Percentiles rank a stretch among this genome's conserved stretches.
These are phyloP conservation scores for Littorina saxatilis DNA, from an alignment of 1,140 invertebrate species.

Conservation along the genomic window DNA sequence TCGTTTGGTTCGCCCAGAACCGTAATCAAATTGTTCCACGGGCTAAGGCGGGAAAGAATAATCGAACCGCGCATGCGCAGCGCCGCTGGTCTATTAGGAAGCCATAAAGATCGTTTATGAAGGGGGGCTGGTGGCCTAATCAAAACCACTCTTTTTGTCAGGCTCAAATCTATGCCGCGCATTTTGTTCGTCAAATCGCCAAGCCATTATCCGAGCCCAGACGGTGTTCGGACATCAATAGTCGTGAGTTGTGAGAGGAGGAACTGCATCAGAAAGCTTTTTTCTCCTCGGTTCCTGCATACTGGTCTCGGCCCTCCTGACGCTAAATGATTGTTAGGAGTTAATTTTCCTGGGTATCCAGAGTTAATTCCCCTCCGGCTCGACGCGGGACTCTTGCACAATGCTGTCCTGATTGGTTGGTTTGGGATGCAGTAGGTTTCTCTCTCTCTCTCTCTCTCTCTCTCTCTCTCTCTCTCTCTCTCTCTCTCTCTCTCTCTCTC, in stretches of 20 bases:
- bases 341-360: conserved; percentile 6
- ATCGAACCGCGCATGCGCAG: conserved; percentile 8
- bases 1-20: neutral
- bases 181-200: no score
- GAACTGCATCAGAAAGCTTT: neutral
- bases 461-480: no score
- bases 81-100: neutral
- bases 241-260: neutral
- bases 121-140: neutral
- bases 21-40: conserved; percentile 1
- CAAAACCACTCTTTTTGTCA: conserved; percentile 5
- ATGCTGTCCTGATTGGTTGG: neutral
- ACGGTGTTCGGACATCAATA: neutral
- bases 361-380: conserved; percentile 15
- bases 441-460: no score
- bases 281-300: neutral
- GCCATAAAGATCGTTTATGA: conserved; percentile 15
- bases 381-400: neutral
- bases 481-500: no score
- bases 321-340: neutral
- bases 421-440: no score
- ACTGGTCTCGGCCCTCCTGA: neutral
- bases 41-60: neutral
- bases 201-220: neutral
- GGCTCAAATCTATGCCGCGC: no score